Conservation (phyloP, 2,113 vertebrate genomes). For the Pollachius pollachius region DNA sequence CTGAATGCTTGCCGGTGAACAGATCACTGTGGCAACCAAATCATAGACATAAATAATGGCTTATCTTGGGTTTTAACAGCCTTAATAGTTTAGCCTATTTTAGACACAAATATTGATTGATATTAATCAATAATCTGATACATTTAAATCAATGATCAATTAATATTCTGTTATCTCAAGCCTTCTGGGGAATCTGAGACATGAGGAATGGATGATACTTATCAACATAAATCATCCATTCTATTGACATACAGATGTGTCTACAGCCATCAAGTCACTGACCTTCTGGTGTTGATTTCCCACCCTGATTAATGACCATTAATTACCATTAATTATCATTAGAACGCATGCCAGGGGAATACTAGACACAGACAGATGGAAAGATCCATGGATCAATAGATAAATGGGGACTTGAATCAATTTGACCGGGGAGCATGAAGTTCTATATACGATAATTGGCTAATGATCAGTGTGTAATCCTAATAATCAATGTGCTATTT, state of each 20-base stretch:
- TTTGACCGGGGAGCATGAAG: constrained; percentile 6
- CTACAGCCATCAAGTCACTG: neutral
- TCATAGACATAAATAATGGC: too few relatives aligned
- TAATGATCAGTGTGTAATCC: neutral
- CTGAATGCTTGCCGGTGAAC: too few relatives aligned
- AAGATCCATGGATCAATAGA: neutral
- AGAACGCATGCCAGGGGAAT: constrained; percentile 36
- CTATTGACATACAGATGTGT: neutral
- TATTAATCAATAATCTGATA: neutral
- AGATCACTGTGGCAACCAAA: too few relatives aligned
- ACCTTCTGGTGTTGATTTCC: constrained; percentile 10
- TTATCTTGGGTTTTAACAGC: too few relatives aligned
- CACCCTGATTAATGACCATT: constrained; percentile 15
- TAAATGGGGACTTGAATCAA: neutral
- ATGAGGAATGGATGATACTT: too few relatives aligned
- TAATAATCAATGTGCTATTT: neutral
- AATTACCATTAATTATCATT: constrained; percentile 35
- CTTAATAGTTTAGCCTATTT: too few relatives aligned
- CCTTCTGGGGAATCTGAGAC: too few relatives aligned
- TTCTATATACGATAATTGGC: neutral
- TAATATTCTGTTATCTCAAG: neutral
- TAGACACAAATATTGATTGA: too few relatives aligned
- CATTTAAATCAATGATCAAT: neutral
- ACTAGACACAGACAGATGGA: constrained; percentile 8
- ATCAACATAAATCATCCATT: too few relatives aligned